phyloP scores from a whole-genome alignment of 2,797 vertebrate species.

The Molossus alvarezi region DNA sequence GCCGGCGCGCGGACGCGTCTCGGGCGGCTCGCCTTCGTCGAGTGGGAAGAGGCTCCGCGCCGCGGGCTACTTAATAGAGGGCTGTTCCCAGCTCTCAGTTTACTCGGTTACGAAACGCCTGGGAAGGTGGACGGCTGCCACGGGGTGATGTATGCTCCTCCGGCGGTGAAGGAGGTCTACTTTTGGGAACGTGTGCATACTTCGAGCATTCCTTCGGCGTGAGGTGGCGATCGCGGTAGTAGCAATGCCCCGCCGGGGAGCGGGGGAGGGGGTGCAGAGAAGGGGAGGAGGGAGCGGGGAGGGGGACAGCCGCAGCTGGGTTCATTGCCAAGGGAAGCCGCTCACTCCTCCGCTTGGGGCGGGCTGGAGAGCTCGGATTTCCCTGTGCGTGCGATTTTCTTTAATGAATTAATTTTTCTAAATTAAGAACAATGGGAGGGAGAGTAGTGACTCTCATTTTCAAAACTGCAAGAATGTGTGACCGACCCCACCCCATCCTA shows the following conservation, averaged over 20 bases:
- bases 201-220: conserved; percentile 95
- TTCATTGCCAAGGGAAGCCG: conserved; percentile 80
- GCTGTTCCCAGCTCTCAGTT: conserved; percentile 95
- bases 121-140: conserved; percentile 93
- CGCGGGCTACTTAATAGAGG: conserved; percentile 97
- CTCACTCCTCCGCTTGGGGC: conserved; percentile 74
- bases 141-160: conserved; percentile 92
- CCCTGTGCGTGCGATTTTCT: conserved; percentile 76
- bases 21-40: conserved; percentile 92
- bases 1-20: conserved; percentile 91
- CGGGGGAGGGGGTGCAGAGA: not conserved
- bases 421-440: conserved; percentile 69
- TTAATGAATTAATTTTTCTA: conserved; percentile 76
- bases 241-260: conserved; percentile 81
- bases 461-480: not conserved
- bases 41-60: conserved; percentile 94
- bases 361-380: conserved; percentile 82
- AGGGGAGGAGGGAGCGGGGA: not conserved
- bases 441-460: not conserved
- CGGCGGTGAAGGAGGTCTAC: conserved; percentile 90
- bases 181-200: conserved; percentile 96
- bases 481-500: not conserved
- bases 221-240: conserved; percentile 90
- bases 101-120: conserved; percentile 95
- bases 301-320: conserved; percentile 59